Evolutionary conservation across 2,888 invertebrate species (phyloP).

Genomic region (Coecobrya sp.): DNA sequence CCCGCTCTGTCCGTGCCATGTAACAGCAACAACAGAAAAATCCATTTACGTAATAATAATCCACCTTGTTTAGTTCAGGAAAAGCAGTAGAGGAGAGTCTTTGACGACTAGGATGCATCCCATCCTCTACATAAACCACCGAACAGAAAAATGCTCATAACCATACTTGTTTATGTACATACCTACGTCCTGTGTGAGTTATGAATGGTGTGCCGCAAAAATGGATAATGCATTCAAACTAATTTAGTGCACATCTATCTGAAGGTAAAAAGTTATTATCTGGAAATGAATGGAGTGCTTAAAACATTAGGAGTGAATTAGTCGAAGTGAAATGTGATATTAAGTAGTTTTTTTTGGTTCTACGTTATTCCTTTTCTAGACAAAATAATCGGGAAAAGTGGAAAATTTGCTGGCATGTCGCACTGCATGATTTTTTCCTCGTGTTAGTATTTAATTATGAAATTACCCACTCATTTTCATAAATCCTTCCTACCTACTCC

Average conservation of each 20-base stretch:
- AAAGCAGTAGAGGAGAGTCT: slow-evolving; percentile 22
- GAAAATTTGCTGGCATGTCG: background rate
- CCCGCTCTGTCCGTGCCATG: slow-evolving; percentile 22
- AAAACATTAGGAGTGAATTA: slow-evolving; percentile 62
- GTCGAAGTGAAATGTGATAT: slow-evolving; percentile 54
- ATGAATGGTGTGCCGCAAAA: slow-evolving; percentile 47
- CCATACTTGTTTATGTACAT: slow-evolving; percentile 8
- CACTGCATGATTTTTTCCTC: background rate
- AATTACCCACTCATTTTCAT: slow-evolving; percentile 59
- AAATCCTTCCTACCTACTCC: slow-evolving; percentile 23
- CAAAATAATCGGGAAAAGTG: slow-evolving; percentile 58
- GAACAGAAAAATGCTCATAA: background rate
- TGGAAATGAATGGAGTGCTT: slow-evolving; percentile 64
- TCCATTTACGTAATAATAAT: slow-evolving; percentile 61
- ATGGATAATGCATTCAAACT: slow-evolving; percentile 51
- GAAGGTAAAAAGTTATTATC: slow-evolving; percentile 65
- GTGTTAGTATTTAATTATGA: slow-evolving; percentile 52
- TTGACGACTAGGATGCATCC: slow-evolving; percentile 49
- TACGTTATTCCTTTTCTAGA: slow-evolving; percentile 1
- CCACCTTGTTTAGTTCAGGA: slow-evolving; percentile 64
- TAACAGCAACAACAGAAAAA: slow-evolving; percentile 23
- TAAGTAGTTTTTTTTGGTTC: slow-evolving; percentile 42
- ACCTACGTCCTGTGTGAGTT: slow-evolving; percentile 15
- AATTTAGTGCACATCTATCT: slow-evolving; percentile 48
- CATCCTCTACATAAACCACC: background rate